Conservation (phyloP, 2,888 invertebrate species). For the Podotricha telesiphe region DNA sequence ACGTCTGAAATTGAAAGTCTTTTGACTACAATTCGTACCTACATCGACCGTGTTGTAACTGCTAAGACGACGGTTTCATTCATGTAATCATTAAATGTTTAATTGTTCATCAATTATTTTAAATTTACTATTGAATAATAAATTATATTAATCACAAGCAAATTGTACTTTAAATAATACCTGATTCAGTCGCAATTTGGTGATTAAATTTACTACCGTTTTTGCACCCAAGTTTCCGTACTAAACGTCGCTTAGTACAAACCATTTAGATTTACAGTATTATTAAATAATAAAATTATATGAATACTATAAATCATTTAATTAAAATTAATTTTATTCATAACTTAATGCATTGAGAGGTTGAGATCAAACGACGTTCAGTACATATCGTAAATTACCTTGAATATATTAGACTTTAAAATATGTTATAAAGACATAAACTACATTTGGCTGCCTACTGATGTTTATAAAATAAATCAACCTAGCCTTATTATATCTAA, state of each 20-base stretch:
- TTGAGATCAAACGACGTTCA: constrained; percentile 25
- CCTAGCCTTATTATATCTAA: constrained; percentile 11
- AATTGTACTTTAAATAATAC: background rate
- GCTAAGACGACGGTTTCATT: too few species aligned
- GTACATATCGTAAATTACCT: constrained; percentile 27
- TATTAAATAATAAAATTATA: constrained; percentile 16
- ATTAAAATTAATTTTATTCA: constrained; percentile 25
- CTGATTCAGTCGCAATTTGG: background rate
- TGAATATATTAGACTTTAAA: constrained; percentile 20
- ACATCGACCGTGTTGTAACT: too few species aligned
- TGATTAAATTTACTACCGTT: background rate
- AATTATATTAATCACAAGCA: background rate
- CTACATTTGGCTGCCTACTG: constrained; percentile 22
- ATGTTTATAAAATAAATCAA: constrained; percentile 24
- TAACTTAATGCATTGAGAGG: constrained; percentile 23
- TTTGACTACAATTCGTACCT: too few species aligned
- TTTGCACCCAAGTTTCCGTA: background rate
- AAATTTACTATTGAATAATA: background rate
- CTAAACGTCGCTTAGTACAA: background rate
- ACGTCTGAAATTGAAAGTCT: too few species aligned
- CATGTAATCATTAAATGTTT: too few species aligned
- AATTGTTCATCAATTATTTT: background rate
- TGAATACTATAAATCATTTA: constrained; percentile 18
- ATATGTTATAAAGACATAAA: constrained; percentile 30
- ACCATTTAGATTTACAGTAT: constrained; percentile 10